phyloP scores from a whole-genome alignment of 1,140 invertebrate genomes.

The Catajapyx aquilonaris region DNA sequence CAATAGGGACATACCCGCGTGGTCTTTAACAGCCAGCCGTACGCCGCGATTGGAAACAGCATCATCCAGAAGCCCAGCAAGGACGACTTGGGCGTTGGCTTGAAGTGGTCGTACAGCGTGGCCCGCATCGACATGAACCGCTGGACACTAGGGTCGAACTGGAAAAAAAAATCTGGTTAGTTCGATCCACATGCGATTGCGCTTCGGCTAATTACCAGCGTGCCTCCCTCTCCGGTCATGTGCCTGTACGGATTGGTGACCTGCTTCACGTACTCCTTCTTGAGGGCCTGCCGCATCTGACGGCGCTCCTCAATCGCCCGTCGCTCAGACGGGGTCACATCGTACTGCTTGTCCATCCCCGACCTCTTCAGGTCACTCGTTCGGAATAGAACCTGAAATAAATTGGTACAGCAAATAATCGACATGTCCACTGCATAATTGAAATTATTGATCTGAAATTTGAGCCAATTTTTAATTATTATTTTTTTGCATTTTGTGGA shows the following conservation, averaged over 20 bases:
- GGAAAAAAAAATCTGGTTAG: conserved; percentile 19
- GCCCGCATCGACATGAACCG: conserved; percentile 43
- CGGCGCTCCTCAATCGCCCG: conserved; percentile 30
- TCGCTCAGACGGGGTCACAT: conserved; percentile 17
- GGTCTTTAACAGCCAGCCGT: conserved; percentile 27
- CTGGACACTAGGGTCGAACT: conserved; percentile 55
- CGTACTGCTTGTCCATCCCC: conserved; percentile 15
- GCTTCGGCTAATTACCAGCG: conserved; percentile 28
- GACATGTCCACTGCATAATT: too few species aligned
- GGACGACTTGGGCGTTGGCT: conserved; percentile 33
- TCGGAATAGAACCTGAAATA: neutral
- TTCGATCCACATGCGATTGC: neutral
- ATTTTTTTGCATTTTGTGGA: too few species aligned
- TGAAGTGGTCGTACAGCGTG: conserved; percentile 38
- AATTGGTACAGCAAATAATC: too few species aligned
- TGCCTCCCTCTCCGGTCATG: conserved; percentile 28
- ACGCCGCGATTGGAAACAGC: conserved; percentile 31
- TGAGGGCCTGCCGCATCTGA: conserved; percentile 27
- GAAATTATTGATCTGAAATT: too few species aligned
- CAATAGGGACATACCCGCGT: conserved; percentile 19
- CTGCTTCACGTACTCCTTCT: conserved; percentile 44
- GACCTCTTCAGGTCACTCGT: conserved; percentile 1
- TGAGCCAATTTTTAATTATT: too few species aligned
- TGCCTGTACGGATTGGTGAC: conserved; percentile 36
- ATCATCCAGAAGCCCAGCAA: conserved; percentile 26